Evolutionary conservation across 2,113 vertebrate genomes (phyloP).

Genomic region (Dicentrarchus labrax): DNA sequence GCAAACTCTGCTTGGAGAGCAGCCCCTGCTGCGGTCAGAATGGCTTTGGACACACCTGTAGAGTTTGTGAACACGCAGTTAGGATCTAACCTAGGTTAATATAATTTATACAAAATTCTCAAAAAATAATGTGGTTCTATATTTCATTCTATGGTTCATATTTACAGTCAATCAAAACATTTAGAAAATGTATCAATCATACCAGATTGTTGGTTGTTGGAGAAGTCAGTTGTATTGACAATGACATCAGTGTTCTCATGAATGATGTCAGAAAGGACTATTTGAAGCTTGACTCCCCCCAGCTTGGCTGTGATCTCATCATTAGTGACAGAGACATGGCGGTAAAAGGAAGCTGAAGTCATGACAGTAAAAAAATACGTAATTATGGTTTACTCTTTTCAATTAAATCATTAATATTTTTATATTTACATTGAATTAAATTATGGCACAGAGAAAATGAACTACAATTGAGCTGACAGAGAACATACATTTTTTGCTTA

Average conservation of each 20-base stretch:
- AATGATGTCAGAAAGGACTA: slow-evolving; percentile 70
- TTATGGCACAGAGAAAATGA: background rate
- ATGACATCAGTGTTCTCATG: slow-evolving; percentile 70
- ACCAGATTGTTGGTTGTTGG: slow-evolving; percentile 38
- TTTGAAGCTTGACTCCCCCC: slow-evolving; percentile 68
- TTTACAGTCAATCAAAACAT: background rate
- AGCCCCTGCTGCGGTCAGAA: slow-evolving; percentile 70
- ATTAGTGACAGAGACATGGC: slow-evolving; percentile 23
- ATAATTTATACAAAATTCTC: background rate
- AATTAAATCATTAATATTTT: background rate
- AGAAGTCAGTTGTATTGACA: slow-evolving; percentile 76
- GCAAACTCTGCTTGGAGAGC: slow-evolving; percentile 48
- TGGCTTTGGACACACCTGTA: slow-evolving; percentile 73
- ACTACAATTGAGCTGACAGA: background rate
- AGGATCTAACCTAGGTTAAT: background rate
- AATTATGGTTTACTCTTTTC: background rate
- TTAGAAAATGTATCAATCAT: background rate
- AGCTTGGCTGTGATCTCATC: slow-evolving; percentile 60
- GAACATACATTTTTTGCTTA: background rate
- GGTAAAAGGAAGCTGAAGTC: slow-evolving; percentile 70
- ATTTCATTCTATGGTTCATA: rapidly evolving
- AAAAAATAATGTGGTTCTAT: background rate
- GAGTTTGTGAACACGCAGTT: background rate
- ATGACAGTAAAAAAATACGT: background rate
- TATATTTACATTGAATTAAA: no score